phyloP scores from a whole-genome alignment of 2,113 vertebrate species.

The Bubo blakistoni region DNA sequence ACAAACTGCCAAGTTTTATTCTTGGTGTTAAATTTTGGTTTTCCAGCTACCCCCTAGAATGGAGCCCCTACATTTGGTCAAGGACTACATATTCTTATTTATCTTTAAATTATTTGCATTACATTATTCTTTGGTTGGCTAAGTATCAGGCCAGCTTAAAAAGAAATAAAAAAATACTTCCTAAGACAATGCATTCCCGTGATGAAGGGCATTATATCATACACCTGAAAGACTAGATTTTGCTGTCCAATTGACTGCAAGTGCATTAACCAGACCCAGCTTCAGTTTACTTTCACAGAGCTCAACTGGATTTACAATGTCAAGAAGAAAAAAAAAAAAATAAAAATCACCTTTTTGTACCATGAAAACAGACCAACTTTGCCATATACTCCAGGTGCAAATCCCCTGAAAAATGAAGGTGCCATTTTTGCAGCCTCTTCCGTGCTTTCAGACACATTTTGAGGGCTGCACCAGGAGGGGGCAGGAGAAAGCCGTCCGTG shows the following conservation, averaged over 20 bases:
- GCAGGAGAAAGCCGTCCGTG: constrained; percentile 57
- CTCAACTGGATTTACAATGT: background rate
- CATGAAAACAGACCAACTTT: background rate
- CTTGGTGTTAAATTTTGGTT: background rate
- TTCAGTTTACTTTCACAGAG: background rate
- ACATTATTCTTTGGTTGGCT: fast-evolving
- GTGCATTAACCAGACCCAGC: background rate
- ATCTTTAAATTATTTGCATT: background rate
- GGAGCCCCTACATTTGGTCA: background rate
- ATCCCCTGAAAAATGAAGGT: background rate
- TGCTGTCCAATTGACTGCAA: background rate
- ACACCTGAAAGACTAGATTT: background rate
- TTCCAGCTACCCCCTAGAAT: background rate
- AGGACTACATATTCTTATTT: background rate
- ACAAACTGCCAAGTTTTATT: background rate
- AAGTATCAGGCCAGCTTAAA: background rate
- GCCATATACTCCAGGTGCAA: background rate
- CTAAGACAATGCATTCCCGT: background rate
- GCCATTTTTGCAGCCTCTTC: background rate
- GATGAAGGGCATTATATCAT: background rate
- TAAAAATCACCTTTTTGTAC: background rate
- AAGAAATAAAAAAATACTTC: background rate
- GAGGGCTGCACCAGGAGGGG: constrained; percentile 60
- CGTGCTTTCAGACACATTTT: background rate
- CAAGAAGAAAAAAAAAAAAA: background rate